Evolutionary conservation across 2,797 vertebrate genomes (phyloP).

Genomic region (Potorous gilbertii): DNA sequence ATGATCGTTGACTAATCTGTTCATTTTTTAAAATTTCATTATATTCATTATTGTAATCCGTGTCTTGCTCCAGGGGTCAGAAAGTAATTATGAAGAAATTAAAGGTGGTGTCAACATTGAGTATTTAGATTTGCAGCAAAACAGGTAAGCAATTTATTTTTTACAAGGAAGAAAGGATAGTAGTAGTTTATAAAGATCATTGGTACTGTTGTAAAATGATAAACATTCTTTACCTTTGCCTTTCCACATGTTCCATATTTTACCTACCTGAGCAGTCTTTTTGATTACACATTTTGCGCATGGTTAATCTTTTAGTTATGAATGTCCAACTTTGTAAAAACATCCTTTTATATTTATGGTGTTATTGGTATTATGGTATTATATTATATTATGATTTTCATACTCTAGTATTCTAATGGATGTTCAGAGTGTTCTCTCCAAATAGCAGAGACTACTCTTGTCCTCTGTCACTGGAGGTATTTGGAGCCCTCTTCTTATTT

Average conservation of each 20-base stretch:
- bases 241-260: not conserved
- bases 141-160: slow-evolving; percentile 87
- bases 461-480: not conserved
- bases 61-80: slow-evolving; percentile 89
- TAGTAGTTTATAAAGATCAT: not conserved
- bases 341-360: not conserved
- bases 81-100: slow-evolving; percentile 94
- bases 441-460: not conserved
- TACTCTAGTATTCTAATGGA: not conserved
- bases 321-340: not conserved
- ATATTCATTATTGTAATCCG: not conserved
- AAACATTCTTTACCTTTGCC: not conserved
- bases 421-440: not conserved
- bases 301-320: not conserved
- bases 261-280: not conserved
- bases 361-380: too few relatives aligned
- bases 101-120: slow-evolving; percentile 92
- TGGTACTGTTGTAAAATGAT: not conserved
- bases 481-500: not conserved
- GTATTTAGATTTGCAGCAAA: slow-evolving; percentile 93
- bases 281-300: not conserved
- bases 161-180: not conserved
- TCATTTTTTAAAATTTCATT: not conserved
- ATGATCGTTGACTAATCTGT: not conserved
- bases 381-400: not conserved